A percentile compares a stretch with the other conserved stretches of the same genome.
phyloP scores from a whole-genome alignment of 2,888 invertebrate genomes.

The Dolichomitus sp. region DNA sequence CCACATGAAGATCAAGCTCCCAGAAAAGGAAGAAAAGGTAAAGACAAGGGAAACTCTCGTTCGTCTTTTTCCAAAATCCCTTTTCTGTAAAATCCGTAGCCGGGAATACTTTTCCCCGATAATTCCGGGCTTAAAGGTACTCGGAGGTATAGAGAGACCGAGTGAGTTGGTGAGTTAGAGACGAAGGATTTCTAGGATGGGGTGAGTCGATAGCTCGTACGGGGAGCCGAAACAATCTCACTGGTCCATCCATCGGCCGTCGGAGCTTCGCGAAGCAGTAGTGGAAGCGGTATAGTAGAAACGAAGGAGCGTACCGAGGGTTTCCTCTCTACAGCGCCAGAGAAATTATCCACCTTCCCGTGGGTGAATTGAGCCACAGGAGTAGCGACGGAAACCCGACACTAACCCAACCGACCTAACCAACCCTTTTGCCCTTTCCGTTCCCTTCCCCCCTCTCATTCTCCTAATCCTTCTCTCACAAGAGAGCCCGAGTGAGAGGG shows the following conservation, averaged over 20 bases:
- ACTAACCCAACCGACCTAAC: slow-evolving; percentile 49
- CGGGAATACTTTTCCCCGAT: slow-evolving; percentile 65
- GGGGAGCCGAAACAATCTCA: slow-evolving; percentile 67
- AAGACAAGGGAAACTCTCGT: slow-evolving; percentile 7
- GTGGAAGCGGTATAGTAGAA: slow-evolving; percentile 22
- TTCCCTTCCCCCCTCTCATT: slow-evolving; percentile 74
- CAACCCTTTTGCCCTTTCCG: slow-evolving; percentile 47
- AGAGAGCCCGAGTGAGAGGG: slow-evolving; percentile 60
- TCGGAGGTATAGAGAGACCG: slow-evolving; percentile 24
- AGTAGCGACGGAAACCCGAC: slow-evolving; percentile 57
- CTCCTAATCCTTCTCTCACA: slow-evolving; percentile 78
- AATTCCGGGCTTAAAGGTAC: slow-evolving; percentile 63
- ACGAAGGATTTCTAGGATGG: slow-evolving; percentile 46
- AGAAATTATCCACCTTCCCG: slow-evolving; percentile 70
- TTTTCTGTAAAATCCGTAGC: slow-evolving; percentile 50
- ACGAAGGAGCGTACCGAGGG: slow-evolving; percentile 45
- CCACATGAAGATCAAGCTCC: background rate
- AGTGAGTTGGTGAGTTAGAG: slow-evolving; percentile 48
- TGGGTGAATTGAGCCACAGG: slow-evolving; percentile 53
- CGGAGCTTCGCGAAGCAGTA: slow-evolving; percentile 59
- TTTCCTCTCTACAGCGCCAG: slow-evolving; percentile 59
- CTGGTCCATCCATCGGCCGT: slow-evolving; percentile 66
- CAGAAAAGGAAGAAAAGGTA: background rate
- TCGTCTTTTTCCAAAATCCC: slow-evolving; percentile 13
- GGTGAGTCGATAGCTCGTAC: slow-evolving; percentile 52